Evolutionary conservation across 1,140 invertebrate species (phyloP).

Genomic region (Nylanderia fulva): DNA sequence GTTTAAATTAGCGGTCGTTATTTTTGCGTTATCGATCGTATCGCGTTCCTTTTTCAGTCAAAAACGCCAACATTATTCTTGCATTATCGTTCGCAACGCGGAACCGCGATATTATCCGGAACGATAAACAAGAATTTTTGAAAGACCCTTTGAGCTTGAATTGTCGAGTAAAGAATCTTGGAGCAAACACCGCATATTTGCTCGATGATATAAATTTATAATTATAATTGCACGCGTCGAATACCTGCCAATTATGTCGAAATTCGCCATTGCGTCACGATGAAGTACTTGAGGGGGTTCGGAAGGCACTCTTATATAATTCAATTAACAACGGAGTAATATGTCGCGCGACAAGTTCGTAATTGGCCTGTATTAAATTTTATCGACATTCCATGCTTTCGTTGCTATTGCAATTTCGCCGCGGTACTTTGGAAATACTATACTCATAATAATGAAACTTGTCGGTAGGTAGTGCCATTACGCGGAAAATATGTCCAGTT

Average conservation of each 20-base stretch:
- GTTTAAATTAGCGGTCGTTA: constrained; percentile 5
- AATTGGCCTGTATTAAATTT: constrained; percentile 54
- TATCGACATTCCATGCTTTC: constrained; percentile 37
- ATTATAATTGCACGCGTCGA: constrained; percentile 6
- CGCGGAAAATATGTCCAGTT: not conserved
- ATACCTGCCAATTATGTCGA: constrained; percentile 18
- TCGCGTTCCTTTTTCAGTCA: not conserved
- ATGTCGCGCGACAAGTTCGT: constrained; percentile 21
- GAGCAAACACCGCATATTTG: not conserved
- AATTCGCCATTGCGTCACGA: not conserved
- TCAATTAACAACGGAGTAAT: constrained; percentile 44
- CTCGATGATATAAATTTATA: not conserved
- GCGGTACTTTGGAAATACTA: not conserved
- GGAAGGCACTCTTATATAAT: constrained; percentile 32
- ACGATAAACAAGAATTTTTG: constrained; percentile 19
- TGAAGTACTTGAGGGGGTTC: not conserved
- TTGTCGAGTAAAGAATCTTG: too few species aligned
- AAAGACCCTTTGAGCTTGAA: not conserved
- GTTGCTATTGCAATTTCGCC: constrained; percentile 2
- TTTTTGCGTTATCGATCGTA: constrained; percentile 20
- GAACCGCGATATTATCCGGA: not conserved
- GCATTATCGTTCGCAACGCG: not conserved
- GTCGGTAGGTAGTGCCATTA: constrained; percentile 2
- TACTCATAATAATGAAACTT: constrained; percentile 35
- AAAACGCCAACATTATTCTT: constrained; percentile 30